phyloP scores from a whole-genome alignment of 2,797 vertebrate species.

The Chaetophractus vellerosus region DNA sequence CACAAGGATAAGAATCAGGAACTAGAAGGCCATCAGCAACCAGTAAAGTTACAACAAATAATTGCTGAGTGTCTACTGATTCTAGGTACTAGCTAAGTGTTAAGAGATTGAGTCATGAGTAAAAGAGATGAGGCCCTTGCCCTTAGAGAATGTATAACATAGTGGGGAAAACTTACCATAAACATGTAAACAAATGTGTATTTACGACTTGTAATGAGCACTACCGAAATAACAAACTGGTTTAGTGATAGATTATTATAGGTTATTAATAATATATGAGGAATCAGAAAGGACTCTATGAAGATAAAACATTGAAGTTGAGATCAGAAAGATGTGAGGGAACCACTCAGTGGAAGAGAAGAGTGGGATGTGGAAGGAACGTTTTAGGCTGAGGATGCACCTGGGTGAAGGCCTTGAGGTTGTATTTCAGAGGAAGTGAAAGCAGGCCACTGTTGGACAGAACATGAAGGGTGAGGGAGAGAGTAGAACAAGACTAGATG shows the following conservation, averaged over 20 bases:
- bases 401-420: neutral
- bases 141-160: slow-evolving; percentile 42
- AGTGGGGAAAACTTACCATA: neutral
- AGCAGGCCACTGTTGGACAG: neutral
- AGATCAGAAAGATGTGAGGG: slow-evolving; percentile 51
- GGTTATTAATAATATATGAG: slow-evolving; percentile 37
- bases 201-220: slow-evolving; percentile 53
- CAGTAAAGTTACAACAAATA: slow-evolving; percentile 16
- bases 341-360: neutral
- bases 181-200: slow-evolving; percentile 1
- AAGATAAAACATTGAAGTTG: slow-evolving; percentile 12
- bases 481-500: neutral
- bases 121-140: slow-evolving; percentile 36
- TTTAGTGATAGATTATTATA: slow-evolving; percentile 43
- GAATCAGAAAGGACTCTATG: slow-evolving; percentile 27
- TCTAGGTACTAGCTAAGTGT: neutral
- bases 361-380: neutral
- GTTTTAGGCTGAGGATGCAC: slow-evolving; percentile 31
- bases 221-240: slow-evolving; percentile 32
- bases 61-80: slow-evolving; percentile 18
- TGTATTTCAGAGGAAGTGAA: slow-evolving; percentile 45
- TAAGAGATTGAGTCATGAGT: slow-evolving; percentile 24
- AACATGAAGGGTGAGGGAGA: neutral
- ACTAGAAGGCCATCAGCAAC: slow-evolving; percentile 2
- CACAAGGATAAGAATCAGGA: slow-evolving; percentile 4